Base-by-base conservation (phyloP, 2,888 invertebrate species). In the Heliconius sara region DNA sequence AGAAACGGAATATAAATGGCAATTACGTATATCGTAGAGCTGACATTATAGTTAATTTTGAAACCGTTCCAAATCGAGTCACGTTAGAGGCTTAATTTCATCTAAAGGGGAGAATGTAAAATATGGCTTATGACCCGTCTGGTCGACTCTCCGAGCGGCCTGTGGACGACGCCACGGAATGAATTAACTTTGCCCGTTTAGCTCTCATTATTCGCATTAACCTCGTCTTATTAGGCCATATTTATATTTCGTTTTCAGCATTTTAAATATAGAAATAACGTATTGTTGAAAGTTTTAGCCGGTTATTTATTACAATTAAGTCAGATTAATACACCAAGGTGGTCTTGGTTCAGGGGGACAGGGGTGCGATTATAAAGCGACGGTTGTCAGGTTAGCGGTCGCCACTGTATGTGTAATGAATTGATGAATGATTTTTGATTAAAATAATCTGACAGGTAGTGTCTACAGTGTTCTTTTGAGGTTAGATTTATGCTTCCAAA, bases 1-100 rank as follows among this genome's bases (percentile, higher is more conserved):
- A 75, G 43, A 27, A 66, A 39, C 22, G 10, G 27, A 65, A 66
- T 65, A 12, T 75, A 75, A 75, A 47, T 47, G 75, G 43, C 27
- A 75, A 75, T 65, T 47, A 66, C 30, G 63, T 75, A 63, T 65
- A 66, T 65, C 43, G 65, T 43, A 47, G 47, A 22, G 65, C 75
- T 27, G 75, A 75, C 75, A 65, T 75, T 75, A 75, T 66, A 75
- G 65, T 75, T 75, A 75, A 75, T 75, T 75, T 75, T 75, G 80
- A 74, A 80, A 77, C 79, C 67, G 73, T 77, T 73, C 43, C 77
- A 78, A 80, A 78, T 80, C 80, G 74, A 78, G 75, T 77, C 78
- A 80, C 80, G 80, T 78, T 77, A 75, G 78, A 80, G 70, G 80
- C 74, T 80, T 80, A 80, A 80, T 80, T 80, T 74, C 68, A 66